Evolutionary conservation across 2,113 vertebrate species (phyloP).

Genomic region (Cochlearius cochlearius): DNA sequence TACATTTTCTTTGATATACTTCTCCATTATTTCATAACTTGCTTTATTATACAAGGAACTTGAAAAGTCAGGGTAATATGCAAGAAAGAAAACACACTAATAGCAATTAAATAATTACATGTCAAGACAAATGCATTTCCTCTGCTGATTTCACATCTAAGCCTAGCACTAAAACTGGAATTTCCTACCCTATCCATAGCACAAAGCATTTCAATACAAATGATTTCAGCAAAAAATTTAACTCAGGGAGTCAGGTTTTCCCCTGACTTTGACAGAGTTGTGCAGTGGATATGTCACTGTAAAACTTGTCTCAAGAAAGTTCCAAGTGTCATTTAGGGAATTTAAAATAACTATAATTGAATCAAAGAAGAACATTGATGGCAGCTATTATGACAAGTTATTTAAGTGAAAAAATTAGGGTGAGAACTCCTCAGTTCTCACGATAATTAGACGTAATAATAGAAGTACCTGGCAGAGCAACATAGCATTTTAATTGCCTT

Average conservation of each 20-base stretch:
- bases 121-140: not conserved
- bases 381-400: not conserved
- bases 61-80: not conserved
- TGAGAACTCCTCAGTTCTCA: constrained; percentile 14
- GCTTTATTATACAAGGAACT: not conserved
- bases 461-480: not conserved
- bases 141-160: not conserved
- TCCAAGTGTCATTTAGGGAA: not conserved
- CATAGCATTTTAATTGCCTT: not conserved
- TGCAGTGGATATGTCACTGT: not conserved
- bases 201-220: not conserved
- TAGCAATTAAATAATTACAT: not conserved
- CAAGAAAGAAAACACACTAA: not conserved
- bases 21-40: not conserved
- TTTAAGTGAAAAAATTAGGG: constrained; percentile 8
- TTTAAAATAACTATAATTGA: not conserved
- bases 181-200: not conserved
- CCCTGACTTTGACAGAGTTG: not conserved
- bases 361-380: not conserved
- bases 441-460: constrained; percentile 1
- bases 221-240: not conserved
- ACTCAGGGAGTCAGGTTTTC: not conserved
- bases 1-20: not conserved
- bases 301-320: constrained; percentile 1
- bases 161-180: not conserved